Base-by-base conservation (phyloP, 2,113 vertebrate species). In the Mustela nigripes region DNA sequence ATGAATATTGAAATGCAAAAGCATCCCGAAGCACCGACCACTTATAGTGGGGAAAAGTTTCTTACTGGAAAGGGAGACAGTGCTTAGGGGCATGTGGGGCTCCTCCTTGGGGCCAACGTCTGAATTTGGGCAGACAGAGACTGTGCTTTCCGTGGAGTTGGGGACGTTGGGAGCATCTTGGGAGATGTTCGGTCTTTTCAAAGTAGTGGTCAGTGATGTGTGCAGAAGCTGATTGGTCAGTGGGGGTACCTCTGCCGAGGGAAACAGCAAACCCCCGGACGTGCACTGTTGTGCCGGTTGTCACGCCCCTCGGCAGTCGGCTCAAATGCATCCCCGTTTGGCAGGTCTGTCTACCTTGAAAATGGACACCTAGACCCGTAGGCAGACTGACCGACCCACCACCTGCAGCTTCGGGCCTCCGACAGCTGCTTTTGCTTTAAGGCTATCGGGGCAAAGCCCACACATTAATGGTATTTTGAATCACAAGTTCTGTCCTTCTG, bases 351-450 rank as follows among this genome's bases (percentile, higher is more conserved):
- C 79, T 16, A n/a, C 9, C 28, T 8, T 5, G 93, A 65, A 82
- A 36, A 28, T 0, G 0, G 0, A 4, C 16, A 1, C 10, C 28
- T 1, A 28, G 85, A 19, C 50, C 60, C 48, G 0, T 2, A 3
- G 1, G 5, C 2, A 18, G 63, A 3, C 2, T 5, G 9, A 10
- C 1, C 69, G 9, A 10, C 1, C 69, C 10, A 4, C 2, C 15
- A 18, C 1, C 31, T 31, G 2, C 16, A 11, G 16, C 16, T 19
- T 21, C 24, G 3, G n/a, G 22, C 62, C 60, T 3, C 50, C 14
- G 33, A 26, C 7, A 7, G 39, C 39, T n/a, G 58, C 50, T 60
- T 33, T 60, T 9, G 31, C 1, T 11, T 16, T 4, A 14, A 31
- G 78, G 63, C 3, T 36, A 62, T 10, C 39, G 73, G 45, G 21